phyloP scores from a whole-genome alignment of 2,113 vertebrate genomes.

The Lepus timidus region DNA sequence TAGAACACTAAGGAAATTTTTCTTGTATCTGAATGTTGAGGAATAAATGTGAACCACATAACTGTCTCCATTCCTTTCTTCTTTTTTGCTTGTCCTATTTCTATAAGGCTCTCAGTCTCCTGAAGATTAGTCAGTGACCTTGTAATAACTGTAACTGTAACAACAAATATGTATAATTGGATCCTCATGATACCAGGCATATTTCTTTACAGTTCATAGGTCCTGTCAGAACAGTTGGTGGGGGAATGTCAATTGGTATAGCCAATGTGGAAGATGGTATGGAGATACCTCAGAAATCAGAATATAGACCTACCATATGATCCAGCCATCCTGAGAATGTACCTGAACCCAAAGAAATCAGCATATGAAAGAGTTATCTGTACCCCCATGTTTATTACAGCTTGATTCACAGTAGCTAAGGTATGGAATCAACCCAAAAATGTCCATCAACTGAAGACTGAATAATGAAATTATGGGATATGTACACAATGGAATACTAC shows the following conservation, averaged over 20 bases:
- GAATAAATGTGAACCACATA: background rate
- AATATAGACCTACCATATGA: too few species aligned
- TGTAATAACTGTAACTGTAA: background rate
- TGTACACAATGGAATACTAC: too few species aligned
- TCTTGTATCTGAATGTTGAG: background rate
- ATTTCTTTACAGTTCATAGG: background rate
- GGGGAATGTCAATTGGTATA: background rate
- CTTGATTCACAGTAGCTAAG: too few species aligned
- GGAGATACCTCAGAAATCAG: too few species aligned
- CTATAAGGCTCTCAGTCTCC: background rate
- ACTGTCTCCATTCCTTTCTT: background rate
- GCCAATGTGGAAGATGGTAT: too few species aligned
- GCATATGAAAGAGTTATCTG: too few species aligned
- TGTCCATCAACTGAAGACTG: too few species aligned
- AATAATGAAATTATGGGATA: too few species aligned
- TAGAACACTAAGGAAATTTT: conserved; percentile 29
- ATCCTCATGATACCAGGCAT: background rate
- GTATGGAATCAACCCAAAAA: too few species aligned
- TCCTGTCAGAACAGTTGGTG: background rate
- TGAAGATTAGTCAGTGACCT: background rate
- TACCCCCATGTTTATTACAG: too few species aligned
- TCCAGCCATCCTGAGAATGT: too few species aligned
- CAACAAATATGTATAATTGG: background rate
- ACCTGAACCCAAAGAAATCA: too few species aligned
- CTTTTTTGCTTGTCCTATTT: background rate